Conservation (phyloP, 2,888 invertebrate species). For the Lasius platythorax region DNA sequence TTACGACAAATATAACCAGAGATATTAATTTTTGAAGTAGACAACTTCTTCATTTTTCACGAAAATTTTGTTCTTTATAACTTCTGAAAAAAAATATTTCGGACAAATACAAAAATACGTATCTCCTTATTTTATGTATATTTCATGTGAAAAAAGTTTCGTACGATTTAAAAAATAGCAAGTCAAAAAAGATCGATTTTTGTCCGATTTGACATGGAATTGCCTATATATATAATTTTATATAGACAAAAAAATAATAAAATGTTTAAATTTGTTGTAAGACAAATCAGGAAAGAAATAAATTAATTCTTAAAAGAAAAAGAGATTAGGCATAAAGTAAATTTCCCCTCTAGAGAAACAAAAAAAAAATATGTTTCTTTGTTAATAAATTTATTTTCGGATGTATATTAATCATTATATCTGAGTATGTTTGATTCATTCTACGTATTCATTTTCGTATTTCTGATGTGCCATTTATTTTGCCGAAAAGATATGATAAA, state of each 20-base stretch:
- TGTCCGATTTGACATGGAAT: too few species aligned
- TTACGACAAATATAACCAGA: too few species aligned
- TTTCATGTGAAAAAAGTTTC: too few species aligned
- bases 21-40: too few species aligned
- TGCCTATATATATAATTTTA: not conserved
- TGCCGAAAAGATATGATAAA: constrained; percentile 5
- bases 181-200: too few species aligned
- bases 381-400: constrained; percentile 11
- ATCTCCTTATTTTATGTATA: too few species aligned
- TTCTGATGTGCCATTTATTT: constrained; percentile 37
- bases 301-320: constrained; percentile 3
- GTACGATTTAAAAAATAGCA: too few species aligned
- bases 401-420: constrained; percentile 8
- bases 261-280: not conserved
- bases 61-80: too few species aligned
- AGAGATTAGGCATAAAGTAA: not conserved
- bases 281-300: constrained; percentile 14
- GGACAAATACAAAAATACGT: too few species aligned
- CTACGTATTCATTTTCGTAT: not conserved
- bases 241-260: constrained; percentile 2
- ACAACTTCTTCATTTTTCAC: too few species aligned
- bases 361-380: constrained; percentile 2
- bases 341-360: constrained; percentile 4
- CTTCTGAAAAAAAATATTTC: too few species aligned
- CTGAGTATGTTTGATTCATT: constrained; percentile 3